phyloP scores from a whole-genome alignment of 2,888 invertebrate genomes.

The Cosmopolites sordidus region DNA sequence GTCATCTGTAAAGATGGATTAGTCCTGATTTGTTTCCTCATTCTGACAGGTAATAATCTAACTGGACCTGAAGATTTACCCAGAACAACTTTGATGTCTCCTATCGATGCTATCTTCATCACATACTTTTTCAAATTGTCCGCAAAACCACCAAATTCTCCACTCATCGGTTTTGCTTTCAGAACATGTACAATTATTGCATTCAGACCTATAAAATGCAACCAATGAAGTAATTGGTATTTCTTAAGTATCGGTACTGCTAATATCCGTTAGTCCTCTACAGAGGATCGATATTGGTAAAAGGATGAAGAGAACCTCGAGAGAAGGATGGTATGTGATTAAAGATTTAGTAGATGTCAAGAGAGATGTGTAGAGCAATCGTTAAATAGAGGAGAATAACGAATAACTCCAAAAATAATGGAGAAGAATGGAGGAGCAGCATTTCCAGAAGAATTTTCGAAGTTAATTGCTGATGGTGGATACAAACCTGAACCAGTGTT shows the following conservation, averaged over 20 bases:
- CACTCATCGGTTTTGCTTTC: constrained; percentile 56
- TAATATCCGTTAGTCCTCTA: no score
- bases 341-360: no score
- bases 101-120: constrained; percentile 70
- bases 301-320: no score
- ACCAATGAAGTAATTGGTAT: background rate
- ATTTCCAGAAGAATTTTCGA: no score
- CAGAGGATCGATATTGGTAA: no score
- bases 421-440: no score
- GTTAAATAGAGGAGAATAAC: no score
- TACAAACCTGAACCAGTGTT: no score
- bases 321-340: no score
- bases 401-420: no score
- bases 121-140: constrained; percentile 61
- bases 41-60: constrained; percentile 58
- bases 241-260: background rate
- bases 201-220: constrained; percentile 18
- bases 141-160: constrained; percentile 52
- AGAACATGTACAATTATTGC: constrained; percentile 71
- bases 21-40: constrained; percentile 61
- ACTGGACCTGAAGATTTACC: constrained; percentile 64
- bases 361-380: no score
- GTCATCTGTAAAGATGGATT: constrained; percentile 63
- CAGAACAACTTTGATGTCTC: constrained; percentile 71
- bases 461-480: no score